phyloP scores from a whole-genome alignment of 2,113 vertebrate species.

The Misgurnus mizolepis region DNA sequence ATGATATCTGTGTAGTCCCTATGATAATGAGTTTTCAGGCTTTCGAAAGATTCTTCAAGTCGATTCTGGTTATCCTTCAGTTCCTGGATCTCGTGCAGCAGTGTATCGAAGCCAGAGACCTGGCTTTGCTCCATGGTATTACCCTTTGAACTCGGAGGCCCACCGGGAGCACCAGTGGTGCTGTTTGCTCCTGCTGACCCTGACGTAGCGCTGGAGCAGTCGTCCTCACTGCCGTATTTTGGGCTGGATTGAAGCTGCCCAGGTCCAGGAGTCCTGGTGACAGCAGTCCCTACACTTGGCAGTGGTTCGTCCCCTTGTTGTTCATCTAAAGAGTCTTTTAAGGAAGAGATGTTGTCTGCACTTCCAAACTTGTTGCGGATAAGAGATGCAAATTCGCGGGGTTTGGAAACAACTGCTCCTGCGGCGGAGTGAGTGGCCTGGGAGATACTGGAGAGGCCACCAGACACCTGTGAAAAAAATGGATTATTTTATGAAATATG shows the following conservation, averaged over 20 bases:
- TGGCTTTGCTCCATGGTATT: constrained; percentile 88
- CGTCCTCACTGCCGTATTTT: constrained; percentile 95
- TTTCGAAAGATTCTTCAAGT: constrained; percentile 92
- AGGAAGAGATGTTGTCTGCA: constrained; percentile 90
- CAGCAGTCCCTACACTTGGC: constrained; percentile 47
- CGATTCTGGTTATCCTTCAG: constrained; percentile 88
- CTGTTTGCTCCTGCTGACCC: constrained; percentile 94
- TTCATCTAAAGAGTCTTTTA: constrained; percentile 93
- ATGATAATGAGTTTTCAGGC: constrained; percentile 90
- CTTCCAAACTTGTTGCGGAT: constrained; percentile 95
- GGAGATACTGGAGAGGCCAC: constrained; percentile 92
- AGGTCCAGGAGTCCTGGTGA: constrained; percentile 78
- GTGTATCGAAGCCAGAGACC: constrained; percentile 84
- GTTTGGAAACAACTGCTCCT: constrained; percentile 92
- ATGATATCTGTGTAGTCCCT: constrained; percentile 91
- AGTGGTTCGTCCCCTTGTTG: constrained; percentile 82
- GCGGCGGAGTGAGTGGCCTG: constrained; percentile 96
- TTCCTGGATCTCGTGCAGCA: constrained; percentile 93
- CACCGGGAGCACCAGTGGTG: constrained; percentile 84
- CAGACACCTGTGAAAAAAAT: constrained; percentile 81
- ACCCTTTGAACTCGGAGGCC: constrained; percentile 87
- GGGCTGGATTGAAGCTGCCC: constrained; percentile 90
- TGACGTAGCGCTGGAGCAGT: constrained; percentile 95
- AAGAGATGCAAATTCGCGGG: constrained; percentile 90
- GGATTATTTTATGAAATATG: background rate